phyloP scores from a whole-genome alignment of 2,113 vertebrate species.

The Ceyx melanurus region DNA sequence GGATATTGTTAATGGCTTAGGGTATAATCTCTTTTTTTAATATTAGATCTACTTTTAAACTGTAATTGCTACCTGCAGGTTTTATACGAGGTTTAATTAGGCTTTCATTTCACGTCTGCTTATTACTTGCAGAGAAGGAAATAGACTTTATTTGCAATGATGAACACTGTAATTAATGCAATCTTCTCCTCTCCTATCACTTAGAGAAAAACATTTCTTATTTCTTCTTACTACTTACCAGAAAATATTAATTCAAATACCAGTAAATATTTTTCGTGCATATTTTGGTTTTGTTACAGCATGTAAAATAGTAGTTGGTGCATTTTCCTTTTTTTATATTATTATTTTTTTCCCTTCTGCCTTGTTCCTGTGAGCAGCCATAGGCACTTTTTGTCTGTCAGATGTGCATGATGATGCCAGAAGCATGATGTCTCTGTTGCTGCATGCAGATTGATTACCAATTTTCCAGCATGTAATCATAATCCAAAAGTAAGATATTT shows the following conservation, averaged over 20 bases:
- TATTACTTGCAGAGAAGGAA: slow-evolving; percentile 52
- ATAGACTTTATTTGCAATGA: slow-evolving; percentile 46
- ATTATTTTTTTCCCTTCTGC: not conserved
- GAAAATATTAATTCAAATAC: slow-evolving; percentile 8
- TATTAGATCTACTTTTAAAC: slow-evolving; percentile 67
- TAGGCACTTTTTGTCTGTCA: not conserved
- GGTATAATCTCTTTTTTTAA: slow-evolving; percentile 63
- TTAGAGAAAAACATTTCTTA: slow-evolving; percentile 1
- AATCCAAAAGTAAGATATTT: slow-evolving; percentile 35
- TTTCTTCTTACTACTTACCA: slow-evolving; percentile 8
- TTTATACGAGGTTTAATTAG: slow-evolving; percentile 67
- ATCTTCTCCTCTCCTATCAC: slow-evolving; percentile 25
- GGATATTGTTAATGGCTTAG: slow-evolving; percentile 45
- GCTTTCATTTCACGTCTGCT: slow-evolving; percentile 57
- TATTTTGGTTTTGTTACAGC: not conserved
- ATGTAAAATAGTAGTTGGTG: slow-evolving; percentile 10
- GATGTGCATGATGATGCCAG: not conserved
- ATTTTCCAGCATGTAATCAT: slow-evolving; percentile 23
- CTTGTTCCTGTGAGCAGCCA: slow-evolving; percentile 1
- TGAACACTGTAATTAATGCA: slow-evolving; percentile 44
- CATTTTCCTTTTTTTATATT: not conserved
- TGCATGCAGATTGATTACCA: not conserved
- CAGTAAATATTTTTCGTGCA: slow-evolving; percentile 4
- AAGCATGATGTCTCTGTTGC: slow-evolving; percentile 26
- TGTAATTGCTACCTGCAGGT: slow-evolving; percentile 66